Evolutionary conservation across 2,888 invertebrate genomes (phyloP).

Genomic region (Platerodrilus igneus): DNA sequence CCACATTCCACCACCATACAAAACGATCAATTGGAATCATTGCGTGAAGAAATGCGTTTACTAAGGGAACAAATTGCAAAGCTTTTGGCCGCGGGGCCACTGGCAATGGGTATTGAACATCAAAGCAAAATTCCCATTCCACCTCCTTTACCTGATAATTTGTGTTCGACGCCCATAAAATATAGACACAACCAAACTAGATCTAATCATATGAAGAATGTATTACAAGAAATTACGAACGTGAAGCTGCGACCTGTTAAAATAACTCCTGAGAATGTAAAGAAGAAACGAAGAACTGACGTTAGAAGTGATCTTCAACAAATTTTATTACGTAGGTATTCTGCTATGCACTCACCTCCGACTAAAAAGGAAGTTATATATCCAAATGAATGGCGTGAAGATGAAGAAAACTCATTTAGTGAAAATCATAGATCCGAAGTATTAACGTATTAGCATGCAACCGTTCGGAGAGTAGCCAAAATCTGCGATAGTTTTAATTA

Average conservation of each 20-base stretch:
- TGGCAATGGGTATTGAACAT: neutral
- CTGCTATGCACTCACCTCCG: slow-evolving; percentile 35
- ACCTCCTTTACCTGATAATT: slow-evolving; percentile 13
- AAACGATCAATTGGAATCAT: neutral
- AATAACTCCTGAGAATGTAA: slow-evolving; percentile 13
- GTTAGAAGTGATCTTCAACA: slow-evolving; percentile 32
- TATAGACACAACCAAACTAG: neutral
- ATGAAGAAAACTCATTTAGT: slow-evolving; percentile 9
- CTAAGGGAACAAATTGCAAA: slow-evolving; percentile 11
- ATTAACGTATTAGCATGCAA: too few species aligned
- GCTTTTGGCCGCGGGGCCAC: slow-evolving; percentile 1
- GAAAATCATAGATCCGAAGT: too few species aligned
- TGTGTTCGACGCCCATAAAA: slow-evolving; percentile 3
- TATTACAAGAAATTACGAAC: slow-evolving; percentile 13
- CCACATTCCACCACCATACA: slow-evolving; percentile 5
- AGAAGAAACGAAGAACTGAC: slow-evolving; percentile 26
- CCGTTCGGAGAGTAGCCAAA: too few species aligned
- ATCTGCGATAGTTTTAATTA: too few species aligned
- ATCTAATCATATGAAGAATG: neutral
- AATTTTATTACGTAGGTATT: slow-evolving; percentile 33
- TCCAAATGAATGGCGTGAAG: neutral
- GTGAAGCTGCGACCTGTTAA: slow-evolving; percentile 23
- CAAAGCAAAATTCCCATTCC: slow-evolving; percentile 11
- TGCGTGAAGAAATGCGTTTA: slow-evolving; percentile 7
- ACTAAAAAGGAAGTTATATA: neutral